Conservation (phyloP, 2,888 invertebrate genomes). For the Nomada fucata region DNA sequence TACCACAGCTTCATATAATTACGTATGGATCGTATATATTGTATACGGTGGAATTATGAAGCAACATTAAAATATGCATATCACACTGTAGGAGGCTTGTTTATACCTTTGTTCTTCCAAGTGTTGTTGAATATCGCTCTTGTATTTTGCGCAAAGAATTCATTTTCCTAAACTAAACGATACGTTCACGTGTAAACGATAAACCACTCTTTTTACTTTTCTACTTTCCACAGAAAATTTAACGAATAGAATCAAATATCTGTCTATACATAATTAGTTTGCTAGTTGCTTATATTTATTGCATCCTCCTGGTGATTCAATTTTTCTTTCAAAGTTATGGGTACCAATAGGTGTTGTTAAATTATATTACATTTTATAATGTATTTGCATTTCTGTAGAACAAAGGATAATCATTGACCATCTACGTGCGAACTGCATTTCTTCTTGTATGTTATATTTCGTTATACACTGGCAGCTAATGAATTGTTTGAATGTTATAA, state of each 20-base stretch:
- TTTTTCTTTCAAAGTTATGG: conserved; percentile 9
- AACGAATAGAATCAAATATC: conserved; percentile 19
- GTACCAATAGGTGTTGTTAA: conserved; percentile 10
- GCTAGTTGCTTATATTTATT: conserved; percentile 27
- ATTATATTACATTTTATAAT: conserved; percentile 20
- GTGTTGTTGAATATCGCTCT: conserved; percentile 37
- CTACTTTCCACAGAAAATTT: conserved; percentile 46
- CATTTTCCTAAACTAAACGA: conserved; percentile 33
- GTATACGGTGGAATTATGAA: conserved; percentile 45
- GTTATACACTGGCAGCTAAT: conserved; percentile 55
- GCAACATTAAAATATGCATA: conserved; percentile 60
- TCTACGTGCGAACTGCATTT: conserved; percentile 59
- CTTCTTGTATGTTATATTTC: conserved; percentile 46
- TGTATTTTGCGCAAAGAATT: conserved; percentile 57
- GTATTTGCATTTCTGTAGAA: conserved; percentile 31
- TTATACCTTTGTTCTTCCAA: conserved; percentile 66
- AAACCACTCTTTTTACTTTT: conserved; percentile 55
- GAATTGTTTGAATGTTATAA: conserved; percentile 42
- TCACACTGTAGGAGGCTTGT: conserved; percentile 54
- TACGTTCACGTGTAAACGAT: conserved; percentile 32
- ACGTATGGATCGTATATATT: conserved; percentile 52
- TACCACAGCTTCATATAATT: conserved; percentile 51
- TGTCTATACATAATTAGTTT: conserved; percentile 21
- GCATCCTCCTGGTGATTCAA: neutral
- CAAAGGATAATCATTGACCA: conserved; percentile 62